phyloP scores from a whole-genome alignment of 2,113 vertebrate genomes.

The Podarcis raffonei region DNA sequence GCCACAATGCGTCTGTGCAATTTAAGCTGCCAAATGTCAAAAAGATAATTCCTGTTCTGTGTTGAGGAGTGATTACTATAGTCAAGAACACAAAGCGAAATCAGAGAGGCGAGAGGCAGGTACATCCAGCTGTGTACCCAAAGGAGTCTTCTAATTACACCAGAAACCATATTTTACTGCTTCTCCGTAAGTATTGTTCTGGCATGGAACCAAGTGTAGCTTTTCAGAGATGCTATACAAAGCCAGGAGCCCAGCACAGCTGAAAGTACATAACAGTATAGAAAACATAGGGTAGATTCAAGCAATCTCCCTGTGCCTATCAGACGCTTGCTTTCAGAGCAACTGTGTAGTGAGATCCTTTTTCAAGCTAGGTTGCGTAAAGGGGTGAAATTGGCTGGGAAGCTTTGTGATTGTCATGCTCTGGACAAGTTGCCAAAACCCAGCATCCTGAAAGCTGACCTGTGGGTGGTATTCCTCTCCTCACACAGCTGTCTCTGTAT shows the following conservation, averaged over 20 bases:
- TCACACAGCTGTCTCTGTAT: not conserved
- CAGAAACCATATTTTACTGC: not conserved
- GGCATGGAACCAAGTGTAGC: not conserved
- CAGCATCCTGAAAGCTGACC: not conserved
- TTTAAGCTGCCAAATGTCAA: conserved; percentile 11
- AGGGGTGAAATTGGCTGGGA: not conserved
- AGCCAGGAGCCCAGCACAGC: not conserved
- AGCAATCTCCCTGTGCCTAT: not conserved
- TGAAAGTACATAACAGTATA: not conserved
- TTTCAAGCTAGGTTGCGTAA: not conserved
- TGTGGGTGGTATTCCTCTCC: not conserved
- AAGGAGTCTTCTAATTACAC: not conserved
- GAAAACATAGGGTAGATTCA: not conserved
- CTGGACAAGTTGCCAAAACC: not conserved
- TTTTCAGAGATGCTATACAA: not conserved
- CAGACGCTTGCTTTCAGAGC: not conserved
- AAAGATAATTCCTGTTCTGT: not conserved
- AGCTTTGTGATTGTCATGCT: not conserved
- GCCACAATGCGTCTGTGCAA: not conserved
- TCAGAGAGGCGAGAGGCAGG: not conserved
- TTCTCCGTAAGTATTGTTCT: not conserved
- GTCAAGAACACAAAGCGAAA: conserved; percentile 2
- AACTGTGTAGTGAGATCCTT: not conserved
- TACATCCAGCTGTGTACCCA: not conserved
- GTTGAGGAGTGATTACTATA: not conserved